Percentiles rank a stretch among this genome's conserved stretches.
Evolutionary conservation across 2,797 vertebrate genomes (phyloP).

Genomic region (Myotis planiceps): DNA sequence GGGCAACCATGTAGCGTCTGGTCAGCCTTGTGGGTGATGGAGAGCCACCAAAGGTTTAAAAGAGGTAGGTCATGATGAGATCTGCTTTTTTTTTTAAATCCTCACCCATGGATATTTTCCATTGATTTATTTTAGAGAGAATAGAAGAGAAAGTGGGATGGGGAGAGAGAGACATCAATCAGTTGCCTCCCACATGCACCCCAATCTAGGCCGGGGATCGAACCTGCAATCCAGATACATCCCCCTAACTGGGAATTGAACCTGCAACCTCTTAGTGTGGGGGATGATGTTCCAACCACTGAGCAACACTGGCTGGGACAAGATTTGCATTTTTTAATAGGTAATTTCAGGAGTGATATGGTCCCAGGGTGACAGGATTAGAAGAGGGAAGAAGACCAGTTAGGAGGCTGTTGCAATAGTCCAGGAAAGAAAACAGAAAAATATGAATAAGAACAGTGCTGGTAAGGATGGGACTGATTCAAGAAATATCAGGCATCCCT

Average conservation of each 20-base stretch:
- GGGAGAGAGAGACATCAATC: too few relatives aligned
- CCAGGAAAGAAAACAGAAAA: not conserved
- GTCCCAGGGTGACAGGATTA: not conserved
- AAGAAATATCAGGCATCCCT: not conserved
- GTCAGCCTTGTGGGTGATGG: not conserved
- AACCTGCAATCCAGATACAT: too few relatives aligned
- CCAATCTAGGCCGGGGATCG: too few relatives aligned
- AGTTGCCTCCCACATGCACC: too few relatives aligned
- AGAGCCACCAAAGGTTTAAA: not conserved
- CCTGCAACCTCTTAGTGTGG: too few relatives aligned
- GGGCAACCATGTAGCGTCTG: not conserved
- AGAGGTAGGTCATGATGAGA: not conserved
- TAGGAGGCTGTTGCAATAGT: not conserved
- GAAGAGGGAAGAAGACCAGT: not conserved
- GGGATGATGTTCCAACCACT: not conserved
- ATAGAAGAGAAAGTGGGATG: too few relatives aligned
- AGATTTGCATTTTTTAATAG: not conserved
- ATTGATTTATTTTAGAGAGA: too few relatives aligned
- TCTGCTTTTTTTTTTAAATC: not conserved
- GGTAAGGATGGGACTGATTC: not conserved
- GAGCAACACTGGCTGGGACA: too few relatives aligned
- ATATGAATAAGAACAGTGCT: not conserved
- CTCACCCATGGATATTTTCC: too few relatives aligned
- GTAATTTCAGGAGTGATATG: not conserved
- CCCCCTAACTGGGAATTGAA: too few relatives aligned